Percentiles rank a stretch among this genome's conserved stretches.
These are phyloP conservation scores for Acleris holmiana DNA, from an alignment of 2,888 invertebrate species.

Conservation along the genomic window DNA sequence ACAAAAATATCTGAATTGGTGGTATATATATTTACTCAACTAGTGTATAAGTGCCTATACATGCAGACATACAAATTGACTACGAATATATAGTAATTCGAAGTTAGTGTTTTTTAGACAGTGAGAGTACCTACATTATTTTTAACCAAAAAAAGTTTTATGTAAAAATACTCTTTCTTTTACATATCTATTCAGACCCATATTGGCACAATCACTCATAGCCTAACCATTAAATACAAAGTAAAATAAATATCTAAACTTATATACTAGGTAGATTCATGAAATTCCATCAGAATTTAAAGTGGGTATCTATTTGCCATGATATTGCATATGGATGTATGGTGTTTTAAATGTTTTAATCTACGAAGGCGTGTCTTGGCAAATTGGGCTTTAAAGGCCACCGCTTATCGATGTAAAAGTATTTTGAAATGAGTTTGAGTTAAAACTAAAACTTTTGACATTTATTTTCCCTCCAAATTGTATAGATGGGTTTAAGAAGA, in stretches of 20 bases:
- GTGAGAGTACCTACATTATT: constrained; percentile 4
- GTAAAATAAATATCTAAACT: not conserved
- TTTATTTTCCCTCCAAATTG: not conserved
- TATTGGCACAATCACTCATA: constrained; percentile 31
- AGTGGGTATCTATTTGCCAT: no score
- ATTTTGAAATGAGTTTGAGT: no score
- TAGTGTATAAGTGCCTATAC: not conserved
- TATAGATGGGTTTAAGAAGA: constrained; percentile 6
- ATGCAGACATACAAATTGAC: constrained; percentile 1
- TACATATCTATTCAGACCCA: constrained; percentile 35
- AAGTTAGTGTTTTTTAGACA: constrained; percentile 7
- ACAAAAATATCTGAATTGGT: not conserved
- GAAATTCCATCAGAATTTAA: not conserved
- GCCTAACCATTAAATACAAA: not conserved
- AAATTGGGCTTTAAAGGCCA: no score
- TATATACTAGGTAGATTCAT: not conserved
- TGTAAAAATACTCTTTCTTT: constrained; percentile 35
- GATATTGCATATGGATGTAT: no score
- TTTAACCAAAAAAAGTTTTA: constrained; percentile 9
- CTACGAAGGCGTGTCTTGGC: no score
- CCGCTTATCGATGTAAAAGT: no score
- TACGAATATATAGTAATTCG: constrained; percentile 1
- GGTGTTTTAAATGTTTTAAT: no score
- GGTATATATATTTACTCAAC: not conserved
- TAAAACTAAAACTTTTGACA: not conserved